Evolutionary conservation across 2,113 vertebrate species (phyloP).

Genomic region (Helogale parvula): DNA sequence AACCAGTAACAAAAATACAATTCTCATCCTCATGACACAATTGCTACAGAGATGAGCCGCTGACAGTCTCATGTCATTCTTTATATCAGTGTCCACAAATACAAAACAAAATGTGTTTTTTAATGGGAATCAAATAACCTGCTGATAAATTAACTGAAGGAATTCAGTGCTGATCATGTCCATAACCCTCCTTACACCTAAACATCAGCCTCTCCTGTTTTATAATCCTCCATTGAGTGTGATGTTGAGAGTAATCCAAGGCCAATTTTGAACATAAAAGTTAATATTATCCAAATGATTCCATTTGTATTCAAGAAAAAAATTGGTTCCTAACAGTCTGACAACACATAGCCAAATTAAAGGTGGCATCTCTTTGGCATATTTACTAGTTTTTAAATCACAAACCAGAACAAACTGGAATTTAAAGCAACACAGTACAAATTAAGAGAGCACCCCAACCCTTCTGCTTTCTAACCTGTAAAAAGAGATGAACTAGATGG

Average conservation of each 20-base stretch:
- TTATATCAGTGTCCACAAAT: not conserved
- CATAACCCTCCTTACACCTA: not conserved
- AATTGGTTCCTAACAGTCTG: conserved; percentile 46
- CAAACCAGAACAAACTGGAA: conserved; percentile 41
- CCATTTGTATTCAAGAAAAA: conserved; percentile 50
- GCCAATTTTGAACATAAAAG: conserved; percentile 55
- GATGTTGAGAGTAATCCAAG: not conserved
- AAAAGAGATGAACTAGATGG: conserved; percentile 35
- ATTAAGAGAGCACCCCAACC: not conserved
- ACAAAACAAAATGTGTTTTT: not conserved
- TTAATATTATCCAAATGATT: conserved; percentile 58
- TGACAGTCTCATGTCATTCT: not conserved
- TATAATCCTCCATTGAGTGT: not conserved
- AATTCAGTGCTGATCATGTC: not conserved
- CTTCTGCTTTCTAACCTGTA: conserved; percentile 37
- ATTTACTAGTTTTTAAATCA: conserved; percentile 57
- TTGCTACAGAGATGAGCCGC: not conserved
- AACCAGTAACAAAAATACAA: not conserved
- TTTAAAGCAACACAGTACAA: conserved; percentile 25
- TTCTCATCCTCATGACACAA: not conserved
- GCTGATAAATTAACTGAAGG: not conserved
- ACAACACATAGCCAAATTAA: conserved; percentile 50
- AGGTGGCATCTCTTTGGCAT: conserved; percentile 56
- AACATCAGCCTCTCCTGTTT: not conserved
- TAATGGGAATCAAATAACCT: not conserved